These are phyloP conservation scores for Galago senegalensis DNA, from an alignment of 2,797 vertebrate species.

Conservation along the genomic window DNA sequence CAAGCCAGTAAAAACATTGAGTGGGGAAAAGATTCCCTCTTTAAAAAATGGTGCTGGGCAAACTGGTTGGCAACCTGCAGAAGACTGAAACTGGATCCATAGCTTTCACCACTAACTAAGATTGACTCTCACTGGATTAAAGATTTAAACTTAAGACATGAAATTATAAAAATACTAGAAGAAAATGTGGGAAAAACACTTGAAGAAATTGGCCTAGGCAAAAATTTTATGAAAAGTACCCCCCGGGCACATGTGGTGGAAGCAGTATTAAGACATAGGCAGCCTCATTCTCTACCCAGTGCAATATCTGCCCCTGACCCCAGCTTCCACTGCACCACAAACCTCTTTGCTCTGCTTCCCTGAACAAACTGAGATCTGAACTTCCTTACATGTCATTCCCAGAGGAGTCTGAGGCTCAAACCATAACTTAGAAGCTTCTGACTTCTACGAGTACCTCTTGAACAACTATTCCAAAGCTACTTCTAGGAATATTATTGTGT, in stretches of 20 bases:
- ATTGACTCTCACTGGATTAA: no score
- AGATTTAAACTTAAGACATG: no score
- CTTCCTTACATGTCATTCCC: background rate
- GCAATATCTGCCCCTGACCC: background rate
- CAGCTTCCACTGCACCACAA: fast-evolving
- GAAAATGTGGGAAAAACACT: no score
- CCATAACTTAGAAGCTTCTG: background rate
- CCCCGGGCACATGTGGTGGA: background rate
- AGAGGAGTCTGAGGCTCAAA: background rate
- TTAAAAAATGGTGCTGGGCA: no score
- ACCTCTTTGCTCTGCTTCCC: background rate
- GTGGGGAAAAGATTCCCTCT: no score
- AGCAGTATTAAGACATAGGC: background rate
- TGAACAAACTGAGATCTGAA: background rate
- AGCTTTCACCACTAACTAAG: no score
- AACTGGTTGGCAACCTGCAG: no score
- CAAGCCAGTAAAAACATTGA: no score
- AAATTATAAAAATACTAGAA: no score
- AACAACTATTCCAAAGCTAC: background rate
- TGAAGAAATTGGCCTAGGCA: no score
- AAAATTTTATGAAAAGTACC: no score
- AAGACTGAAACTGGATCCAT: no score
- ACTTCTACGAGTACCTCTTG: background rate
- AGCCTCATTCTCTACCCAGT: background rate
- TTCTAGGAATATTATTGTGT: background rate